Conservation (phyloP, 2,113 vertebrate species). For the Melanerpes aurifrons region DNA sequence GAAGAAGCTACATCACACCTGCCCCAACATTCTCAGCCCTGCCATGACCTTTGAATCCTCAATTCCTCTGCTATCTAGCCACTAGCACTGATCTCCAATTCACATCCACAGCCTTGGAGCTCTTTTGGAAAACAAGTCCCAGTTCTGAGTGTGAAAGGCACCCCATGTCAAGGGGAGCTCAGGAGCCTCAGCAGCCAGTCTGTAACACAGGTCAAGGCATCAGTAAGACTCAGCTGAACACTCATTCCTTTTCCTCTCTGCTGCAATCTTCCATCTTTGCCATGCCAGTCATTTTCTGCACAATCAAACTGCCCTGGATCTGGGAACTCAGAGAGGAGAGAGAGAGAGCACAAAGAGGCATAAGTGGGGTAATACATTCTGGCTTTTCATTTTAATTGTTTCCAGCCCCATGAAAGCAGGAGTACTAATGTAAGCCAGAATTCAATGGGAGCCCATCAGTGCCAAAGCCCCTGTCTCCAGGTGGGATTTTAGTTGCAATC, state of each 20-base stretch:
- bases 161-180: neutral
- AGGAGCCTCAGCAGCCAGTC: neutral
- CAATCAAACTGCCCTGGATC: neutral
- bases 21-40: neutral
- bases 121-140: neutral
- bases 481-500: neutral
- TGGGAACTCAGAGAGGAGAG: neutral
- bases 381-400: neutral
- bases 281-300: neutral
- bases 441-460: fast-evolving
- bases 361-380: neutral
- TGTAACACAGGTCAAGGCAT: neutral
- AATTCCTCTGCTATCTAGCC: neutral
- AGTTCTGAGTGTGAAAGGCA: neutral
- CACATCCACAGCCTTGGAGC: fast-evolving
- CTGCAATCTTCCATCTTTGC: neutral
- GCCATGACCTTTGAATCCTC: neutral
- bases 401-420: neutral
- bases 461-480: neutral
- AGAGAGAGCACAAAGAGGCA: fast-evolving
- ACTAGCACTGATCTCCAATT: neutral
- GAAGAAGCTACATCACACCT: neutral
- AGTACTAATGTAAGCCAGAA: neutral
- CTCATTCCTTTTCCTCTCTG: neutral
- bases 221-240: fast-evolving